Conservation (phyloP, 2,888 invertebrate genomes). For the Flexamia atlantica region DNA sequence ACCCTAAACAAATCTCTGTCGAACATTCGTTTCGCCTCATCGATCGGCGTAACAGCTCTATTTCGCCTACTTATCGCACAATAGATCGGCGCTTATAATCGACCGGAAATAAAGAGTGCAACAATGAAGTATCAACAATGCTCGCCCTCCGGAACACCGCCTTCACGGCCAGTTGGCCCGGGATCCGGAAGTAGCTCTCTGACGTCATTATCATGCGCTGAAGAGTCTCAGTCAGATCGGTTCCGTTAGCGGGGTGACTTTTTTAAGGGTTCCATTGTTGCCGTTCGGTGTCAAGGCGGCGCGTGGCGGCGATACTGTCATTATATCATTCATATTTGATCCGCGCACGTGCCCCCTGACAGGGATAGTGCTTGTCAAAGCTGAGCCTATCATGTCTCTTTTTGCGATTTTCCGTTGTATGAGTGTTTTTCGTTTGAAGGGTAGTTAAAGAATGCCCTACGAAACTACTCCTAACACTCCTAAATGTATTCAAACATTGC, state of each 20-base stretch:
- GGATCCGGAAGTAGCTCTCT: constrained; percentile 54
- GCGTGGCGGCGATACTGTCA: constrained; percentile 49
- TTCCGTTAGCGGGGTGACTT: constrained; percentile 58
- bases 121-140: constrained; percentile 56
- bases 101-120: constrained; percentile 52
- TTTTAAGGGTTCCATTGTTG: constrained; percentile 51
- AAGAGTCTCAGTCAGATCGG: constrained; percentile 31
- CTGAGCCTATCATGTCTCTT: no score
- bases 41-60: not conserved
- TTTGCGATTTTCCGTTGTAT: no score
- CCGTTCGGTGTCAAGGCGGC: not conserved
- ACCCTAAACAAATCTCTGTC: not conserved
- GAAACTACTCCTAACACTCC: no score
- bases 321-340: constrained; percentile 40
- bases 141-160: constrained; percentile 53
- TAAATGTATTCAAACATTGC: no score
- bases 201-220: constrained; percentile 62
- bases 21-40: constrained; percentile 2
- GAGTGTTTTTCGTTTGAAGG: no score
- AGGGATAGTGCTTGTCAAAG: not conserved
- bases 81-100: constrained; percentile 44
- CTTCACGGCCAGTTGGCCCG: constrained; percentile 57
- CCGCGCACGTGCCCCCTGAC: not conserved
- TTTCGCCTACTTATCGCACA: constrained; percentile 32
- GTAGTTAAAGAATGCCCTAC: no score